Evolutionary conservation across 2,888 invertebrate genomes (phyloP).

Genomic region (Pristionchus japonicus): DNA sequence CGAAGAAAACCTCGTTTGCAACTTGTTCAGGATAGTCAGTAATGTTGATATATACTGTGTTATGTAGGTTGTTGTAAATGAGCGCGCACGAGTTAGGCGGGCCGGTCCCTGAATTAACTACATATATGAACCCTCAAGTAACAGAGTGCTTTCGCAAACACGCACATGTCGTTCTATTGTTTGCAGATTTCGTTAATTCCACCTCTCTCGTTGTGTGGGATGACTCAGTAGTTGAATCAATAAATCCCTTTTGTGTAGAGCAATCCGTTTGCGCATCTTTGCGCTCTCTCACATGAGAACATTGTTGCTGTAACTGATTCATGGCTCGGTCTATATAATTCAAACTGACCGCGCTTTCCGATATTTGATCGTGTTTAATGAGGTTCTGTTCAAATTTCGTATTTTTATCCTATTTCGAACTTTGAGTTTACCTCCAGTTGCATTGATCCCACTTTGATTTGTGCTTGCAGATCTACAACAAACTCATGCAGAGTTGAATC

Average conservation of each 20-base stretch:
- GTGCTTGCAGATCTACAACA: neutral
- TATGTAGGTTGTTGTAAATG: neutral
- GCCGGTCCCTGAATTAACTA: neutral
- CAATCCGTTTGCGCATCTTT: neutral
- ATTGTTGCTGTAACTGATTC: neutral
- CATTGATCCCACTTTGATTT: neutral
- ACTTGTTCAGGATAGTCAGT: neutral
- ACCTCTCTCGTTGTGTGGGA: no score
- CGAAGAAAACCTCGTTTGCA: neutral
- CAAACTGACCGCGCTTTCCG: no score
- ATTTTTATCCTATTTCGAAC: neutral
- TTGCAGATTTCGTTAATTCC: neutral
- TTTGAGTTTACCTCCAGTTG: neutral
- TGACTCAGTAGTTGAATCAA: no score
- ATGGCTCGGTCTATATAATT: no score
- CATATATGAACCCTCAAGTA: no score
- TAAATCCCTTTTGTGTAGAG: no score
- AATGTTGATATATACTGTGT: neutral
- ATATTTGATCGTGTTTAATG: no score
- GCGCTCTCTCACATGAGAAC: no score
- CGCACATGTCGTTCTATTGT: neutral
- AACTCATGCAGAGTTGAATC: neutral
- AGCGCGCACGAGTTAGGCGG: neutral
- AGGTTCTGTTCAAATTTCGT: neutral
- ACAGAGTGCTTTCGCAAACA: neutral